Evolutionary conservation across 2,888 invertebrate genomes (phyloP).

Genomic region (Cheilosia impressa): DNA sequence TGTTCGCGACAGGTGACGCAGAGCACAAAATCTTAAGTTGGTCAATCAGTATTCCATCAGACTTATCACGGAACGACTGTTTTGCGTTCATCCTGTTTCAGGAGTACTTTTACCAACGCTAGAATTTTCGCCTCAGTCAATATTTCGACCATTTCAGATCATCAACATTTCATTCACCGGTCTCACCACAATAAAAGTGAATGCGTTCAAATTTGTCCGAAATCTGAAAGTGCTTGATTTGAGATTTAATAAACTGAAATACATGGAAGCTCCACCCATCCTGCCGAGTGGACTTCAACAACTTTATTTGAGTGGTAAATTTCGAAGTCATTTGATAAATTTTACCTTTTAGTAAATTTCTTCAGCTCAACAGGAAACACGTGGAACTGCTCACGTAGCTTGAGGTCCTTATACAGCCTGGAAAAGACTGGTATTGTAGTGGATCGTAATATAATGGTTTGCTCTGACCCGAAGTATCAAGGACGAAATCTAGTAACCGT

Average conservation of each 20-base stretch:
- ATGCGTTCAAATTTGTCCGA: conserved; percentile 80
- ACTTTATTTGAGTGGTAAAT: conserved; percentile 80
- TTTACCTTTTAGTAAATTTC: conserved; percentile 55
- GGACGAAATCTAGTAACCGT: conserved; percentile 81
- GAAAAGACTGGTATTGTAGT: conserved; percentile 79
- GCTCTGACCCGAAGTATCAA: conserved; percentile 81
- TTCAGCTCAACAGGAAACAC: conserved; percentile 79
- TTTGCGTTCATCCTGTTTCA: neutral
- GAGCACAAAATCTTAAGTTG: too few relatives aligned
- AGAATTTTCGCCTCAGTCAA: neutral
- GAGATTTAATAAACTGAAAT: conserved; percentile 82
- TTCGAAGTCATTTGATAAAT: neutral
- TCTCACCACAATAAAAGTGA: conserved; percentile 79
- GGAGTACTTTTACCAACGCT: neutral
- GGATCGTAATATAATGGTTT: conserved; percentile 81
- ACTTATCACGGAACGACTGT: neutral
- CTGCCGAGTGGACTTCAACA: conserved; percentile 79
- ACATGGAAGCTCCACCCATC: conserved; percentile 80
- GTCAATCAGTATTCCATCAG: too few relatives aligned
- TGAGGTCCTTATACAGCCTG: conserved; percentile 81
- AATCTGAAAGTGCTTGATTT: conserved; percentile 81
- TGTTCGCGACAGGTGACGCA: too few relatives aligned
- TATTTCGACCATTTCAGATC: conserved; percentile 74
- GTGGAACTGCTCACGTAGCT: conserved; percentile 83
- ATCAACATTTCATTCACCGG: conserved; percentile 83